phyloP scores from a whole-genome alignment of 2,797 vertebrate species.

The Pitangus sulphuratus region DNA sequence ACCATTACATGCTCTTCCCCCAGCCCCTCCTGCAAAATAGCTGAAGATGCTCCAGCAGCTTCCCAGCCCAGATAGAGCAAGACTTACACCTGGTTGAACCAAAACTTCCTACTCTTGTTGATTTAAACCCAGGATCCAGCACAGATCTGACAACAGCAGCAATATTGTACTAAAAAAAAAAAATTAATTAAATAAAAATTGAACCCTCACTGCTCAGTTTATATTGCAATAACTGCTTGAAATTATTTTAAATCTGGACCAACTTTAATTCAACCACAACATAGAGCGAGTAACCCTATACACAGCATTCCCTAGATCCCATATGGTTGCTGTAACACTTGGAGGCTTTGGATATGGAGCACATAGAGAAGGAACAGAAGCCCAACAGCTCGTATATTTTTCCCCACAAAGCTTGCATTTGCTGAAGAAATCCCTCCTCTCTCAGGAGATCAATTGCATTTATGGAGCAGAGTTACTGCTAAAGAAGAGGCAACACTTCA shows the following conservation, averaged over 20 bases:
- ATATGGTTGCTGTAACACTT: background rate
- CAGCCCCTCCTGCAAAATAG: background rate
- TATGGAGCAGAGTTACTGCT: constrained; percentile 63
- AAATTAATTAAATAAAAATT: background rate
- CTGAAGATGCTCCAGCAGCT: background rate
- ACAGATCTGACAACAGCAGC: background rate
- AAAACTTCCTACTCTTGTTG: fast-evolving
- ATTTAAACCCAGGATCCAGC: background rate
- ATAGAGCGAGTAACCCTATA: fast-evolving
- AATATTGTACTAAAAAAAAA: background rate
- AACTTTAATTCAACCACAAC: fast-evolving
- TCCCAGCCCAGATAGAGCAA: background rate
- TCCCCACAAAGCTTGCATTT: constrained; percentile 15
- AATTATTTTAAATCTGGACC: background rate
- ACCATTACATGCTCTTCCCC: background rate
- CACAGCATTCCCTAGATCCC: background rate
- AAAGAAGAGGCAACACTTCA: constrained; percentile 52
- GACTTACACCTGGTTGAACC: background rate
- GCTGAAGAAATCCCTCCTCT: constrained; percentile 56
- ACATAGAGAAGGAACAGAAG: background rate
- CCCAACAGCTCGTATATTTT: background rate
- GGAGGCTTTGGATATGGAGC: background rate
- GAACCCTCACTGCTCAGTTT: background rate
- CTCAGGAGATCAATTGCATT: constrained; percentile 64
- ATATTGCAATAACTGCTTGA: background rate